Percentiles rank a stretch among this genome's conserved stretches.
These are phyloP conservation scores for Sturnira hondurensis DNA, from an alignment of 2,113 vertebrate genomes.

Conservation along the genomic window DNA sequence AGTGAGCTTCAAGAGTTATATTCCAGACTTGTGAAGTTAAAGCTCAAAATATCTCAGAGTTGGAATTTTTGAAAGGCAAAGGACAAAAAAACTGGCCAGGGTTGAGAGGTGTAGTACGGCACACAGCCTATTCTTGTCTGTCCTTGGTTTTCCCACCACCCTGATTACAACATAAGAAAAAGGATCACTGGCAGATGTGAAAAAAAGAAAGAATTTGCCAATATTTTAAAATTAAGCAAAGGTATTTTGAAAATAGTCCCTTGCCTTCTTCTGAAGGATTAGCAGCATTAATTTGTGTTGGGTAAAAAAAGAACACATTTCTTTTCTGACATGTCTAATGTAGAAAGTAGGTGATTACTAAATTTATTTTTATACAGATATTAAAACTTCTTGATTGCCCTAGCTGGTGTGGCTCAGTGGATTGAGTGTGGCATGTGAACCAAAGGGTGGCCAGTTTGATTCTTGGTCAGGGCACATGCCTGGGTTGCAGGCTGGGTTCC, in stretches of 20 bases:
- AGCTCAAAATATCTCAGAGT: constrained; percentile 38
- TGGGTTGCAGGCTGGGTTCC: no score
- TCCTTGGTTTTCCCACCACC: background rate
- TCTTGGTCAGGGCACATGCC: no score
- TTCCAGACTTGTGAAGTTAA: background rate
- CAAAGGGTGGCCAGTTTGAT: no score
- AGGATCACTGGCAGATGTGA: background rate
- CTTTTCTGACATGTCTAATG: constrained; percentile 9
- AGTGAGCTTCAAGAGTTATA: background rate
- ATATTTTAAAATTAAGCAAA: constrained; percentile 12
- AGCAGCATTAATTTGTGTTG: constrained; percentile 22
- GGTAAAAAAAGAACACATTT: constrained; percentile 5
- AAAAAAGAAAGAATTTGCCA: background rate
- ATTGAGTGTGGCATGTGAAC: no score
- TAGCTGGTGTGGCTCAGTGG: no score
- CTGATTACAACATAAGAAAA: background rate
- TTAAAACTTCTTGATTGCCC: background rate
- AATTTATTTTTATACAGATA: constrained; percentile 44
- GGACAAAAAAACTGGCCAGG: background rate
- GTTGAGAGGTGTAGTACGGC: background rate
- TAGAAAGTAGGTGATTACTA: background rate
- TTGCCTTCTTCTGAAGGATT: constrained; percentile 1
- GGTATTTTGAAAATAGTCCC: background rate
- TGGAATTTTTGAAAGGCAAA: constrained; percentile 36
- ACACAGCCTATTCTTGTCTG: background rate